phyloP scores from a whole-genome alignment of 2,797 vertebrate species.

The Melanotaenia boesemani region DNA sequence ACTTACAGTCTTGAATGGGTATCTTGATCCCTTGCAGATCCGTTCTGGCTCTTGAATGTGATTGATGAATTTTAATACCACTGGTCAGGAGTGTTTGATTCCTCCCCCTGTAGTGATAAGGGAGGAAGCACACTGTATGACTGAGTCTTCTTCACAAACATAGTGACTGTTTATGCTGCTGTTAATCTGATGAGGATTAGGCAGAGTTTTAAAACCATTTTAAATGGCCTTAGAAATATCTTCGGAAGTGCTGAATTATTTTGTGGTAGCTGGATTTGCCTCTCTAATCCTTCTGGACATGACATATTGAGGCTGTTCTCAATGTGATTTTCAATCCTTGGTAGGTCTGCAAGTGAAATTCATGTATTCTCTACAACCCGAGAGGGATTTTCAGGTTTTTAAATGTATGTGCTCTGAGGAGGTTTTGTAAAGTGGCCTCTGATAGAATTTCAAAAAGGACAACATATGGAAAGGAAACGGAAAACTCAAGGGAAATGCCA shows the following conservation, averaged over 20 bases:
- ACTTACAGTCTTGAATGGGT: conserved; percentile 68
- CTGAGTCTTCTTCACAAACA: conserved; percentile 40
- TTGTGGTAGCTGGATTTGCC: conserved; percentile 32
- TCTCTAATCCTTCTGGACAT: conserved; percentile 65
- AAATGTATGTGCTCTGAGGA: conserved; percentile 43
- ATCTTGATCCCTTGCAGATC: conserved; percentile 54
- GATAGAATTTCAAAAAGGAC: conserved; percentile 45
- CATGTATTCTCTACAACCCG: conserved; percentile 34
- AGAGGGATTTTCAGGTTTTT: conserved; percentile 61
- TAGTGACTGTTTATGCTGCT: conserved; percentile 45
- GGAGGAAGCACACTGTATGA: conserved; percentile 33
- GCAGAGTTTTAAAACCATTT: conserved; percentile 48
- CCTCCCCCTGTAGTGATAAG: conserved; percentile 58
- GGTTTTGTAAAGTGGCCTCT: conserved; percentile 32
- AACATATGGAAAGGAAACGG: conserved; percentile 40
- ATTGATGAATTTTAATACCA: conserved; percentile 65
- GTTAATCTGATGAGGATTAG: conserved; percentile 70
- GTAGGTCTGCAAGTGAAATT: conserved; percentile 49
- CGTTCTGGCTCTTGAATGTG: conserved; percentile 59
- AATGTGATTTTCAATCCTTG: conserved; percentile 45
- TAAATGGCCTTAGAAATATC: conserved; percentile 65
- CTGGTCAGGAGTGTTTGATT: conserved; percentile 32
- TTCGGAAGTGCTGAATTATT: conserved; percentile 49
- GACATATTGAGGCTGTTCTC: conserved; percentile 55
- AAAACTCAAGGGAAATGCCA: conserved; percentile 27